Evolutionary conservation across 2,113 vertebrate species (phyloP).

Genomic region (Fulica atra): DNA sequence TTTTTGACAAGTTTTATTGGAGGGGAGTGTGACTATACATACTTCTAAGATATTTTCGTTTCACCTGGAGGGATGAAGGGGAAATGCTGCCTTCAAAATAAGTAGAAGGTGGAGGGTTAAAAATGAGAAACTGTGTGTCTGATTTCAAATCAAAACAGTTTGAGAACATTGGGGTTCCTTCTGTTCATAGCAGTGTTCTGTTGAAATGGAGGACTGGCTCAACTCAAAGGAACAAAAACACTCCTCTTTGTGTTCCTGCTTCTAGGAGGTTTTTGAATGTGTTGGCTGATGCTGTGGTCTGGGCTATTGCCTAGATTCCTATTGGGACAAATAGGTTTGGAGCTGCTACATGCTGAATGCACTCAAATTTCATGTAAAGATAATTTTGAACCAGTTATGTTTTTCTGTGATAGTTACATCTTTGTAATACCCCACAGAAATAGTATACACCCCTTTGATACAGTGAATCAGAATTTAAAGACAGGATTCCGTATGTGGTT

Average conservation of each 20-base stretch:
- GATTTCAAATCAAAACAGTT: not conserved
- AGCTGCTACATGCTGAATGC: not conserved
- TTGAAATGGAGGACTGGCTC: not conserved
- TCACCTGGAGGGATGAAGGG: not conserved
- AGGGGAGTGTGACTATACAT: not conserved
- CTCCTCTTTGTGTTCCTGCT: not conserved
- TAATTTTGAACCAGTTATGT: not conserved
- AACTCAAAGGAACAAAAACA: not conserved
- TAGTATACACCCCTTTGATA: not conserved
- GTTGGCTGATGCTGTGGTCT: not conserved
- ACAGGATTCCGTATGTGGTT: rapidly evolving
- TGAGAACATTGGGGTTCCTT: not conserved
- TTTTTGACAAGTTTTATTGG: not conserved
- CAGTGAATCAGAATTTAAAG: not conserved
- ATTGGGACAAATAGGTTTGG: not conserved
- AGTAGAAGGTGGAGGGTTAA: not conserved
- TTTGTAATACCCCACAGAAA: not conserved
- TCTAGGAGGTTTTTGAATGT: not conserved
- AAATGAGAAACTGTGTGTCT: not conserved
- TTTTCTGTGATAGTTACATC: not conserved
- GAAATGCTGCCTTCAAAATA: not conserved
- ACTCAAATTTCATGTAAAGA: not conserved
- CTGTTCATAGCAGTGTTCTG: not conserved
- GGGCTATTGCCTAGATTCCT: not conserved
- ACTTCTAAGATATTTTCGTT: not conserved